Evolutionary conservation across 2,797 vertebrate species (phyloP), one percentile per base, ranked within the genome.

Genomic region (Hylomyscus alleni): DNA sequence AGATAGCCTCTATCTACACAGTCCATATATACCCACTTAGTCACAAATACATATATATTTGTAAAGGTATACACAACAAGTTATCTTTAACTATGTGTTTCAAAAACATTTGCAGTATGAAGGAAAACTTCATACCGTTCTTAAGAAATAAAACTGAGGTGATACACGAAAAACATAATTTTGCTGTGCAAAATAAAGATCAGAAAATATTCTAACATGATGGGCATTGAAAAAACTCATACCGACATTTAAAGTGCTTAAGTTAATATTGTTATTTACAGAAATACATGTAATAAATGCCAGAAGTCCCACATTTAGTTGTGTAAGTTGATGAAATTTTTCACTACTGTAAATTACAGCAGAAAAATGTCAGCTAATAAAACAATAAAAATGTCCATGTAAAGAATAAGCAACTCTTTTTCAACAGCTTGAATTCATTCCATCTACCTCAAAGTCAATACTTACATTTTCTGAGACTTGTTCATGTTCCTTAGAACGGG

Each of bases 161-260:
- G 44, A 90, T 89, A 62, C 69, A 82, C 54, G 47, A 4, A 85
- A 83, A 83, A 47, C 11, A 91, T 80, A 80, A 87, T 93, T 82
- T 95, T 92, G 58, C n/a, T 94, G 56, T 94, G 29, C 7, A 94
- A 93, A 89, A 3, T 54, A 67, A 96, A 89, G 90, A 89, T 83
- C 86, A 87, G 58, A 91, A 88, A 58, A 52, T 73, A 86, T 82
- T 96, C 9, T 86, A 89, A 54, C 11, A 50, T 76, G 13, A 9
- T 62, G 26, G 52, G 31, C 24, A 81, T 52, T 93, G 47, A 81
- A 37, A 89, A 29, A 95, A 76, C 82, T 60, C 0, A 40, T n/a
- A 86, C 20, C 50, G 31, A 89, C 76, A 90, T 95, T 94, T 44
- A 89, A 34, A 95, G 8, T 67, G 10, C 20, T 87, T 11, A 62